These are phyloP conservation scores for Turdus rufiventris DNA, from an alignment of 2,113 vertebrate genomes.

Conservation along the genomic window DNA sequence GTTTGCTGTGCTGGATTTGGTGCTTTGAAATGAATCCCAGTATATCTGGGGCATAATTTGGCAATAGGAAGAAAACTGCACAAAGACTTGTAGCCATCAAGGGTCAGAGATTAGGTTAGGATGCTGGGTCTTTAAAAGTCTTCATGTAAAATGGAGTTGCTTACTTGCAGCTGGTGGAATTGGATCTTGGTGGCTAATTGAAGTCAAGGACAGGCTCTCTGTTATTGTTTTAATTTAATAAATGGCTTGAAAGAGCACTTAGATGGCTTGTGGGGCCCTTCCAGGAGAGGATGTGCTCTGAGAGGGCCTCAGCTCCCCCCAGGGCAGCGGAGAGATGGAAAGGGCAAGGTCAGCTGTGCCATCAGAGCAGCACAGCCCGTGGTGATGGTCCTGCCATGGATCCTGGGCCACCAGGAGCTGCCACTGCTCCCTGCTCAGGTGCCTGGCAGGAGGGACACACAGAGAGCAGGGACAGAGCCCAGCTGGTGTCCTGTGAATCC, in stretches of 20 bases:
- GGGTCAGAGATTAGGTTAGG: not conserved
- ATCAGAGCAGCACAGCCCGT: not conserved
- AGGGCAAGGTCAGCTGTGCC: not conserved
- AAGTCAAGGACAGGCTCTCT: not conserved
- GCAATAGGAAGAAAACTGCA: not conserved
- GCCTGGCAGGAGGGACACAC: not conserved
- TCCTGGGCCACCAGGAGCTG: not conserved
- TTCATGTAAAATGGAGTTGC: not conserved
- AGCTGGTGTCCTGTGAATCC: not conserved
- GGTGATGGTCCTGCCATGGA: fast-evolving
- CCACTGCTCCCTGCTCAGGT: not conserved
- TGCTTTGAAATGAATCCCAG: not conserved
- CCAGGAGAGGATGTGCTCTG: not conserved
- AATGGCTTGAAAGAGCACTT: not conserved
- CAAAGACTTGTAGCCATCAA: not conserved
- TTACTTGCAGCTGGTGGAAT: not conserved
- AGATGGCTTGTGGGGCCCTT: not conserved
- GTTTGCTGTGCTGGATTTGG: not conserved
- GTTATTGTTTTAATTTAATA: not conserved
- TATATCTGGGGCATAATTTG: not conserved
- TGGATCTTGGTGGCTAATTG: not conserved
- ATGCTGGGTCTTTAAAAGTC: not conserved
- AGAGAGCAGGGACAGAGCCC: not conserved
- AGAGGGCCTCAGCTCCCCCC: not conserved
- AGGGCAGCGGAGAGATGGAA: not conserved